These are phyloP conservation scores for Ardeotis arabs DNA, from an alignment of 2,113 vertebrate species.

Conservation along the genomic window DNA sequence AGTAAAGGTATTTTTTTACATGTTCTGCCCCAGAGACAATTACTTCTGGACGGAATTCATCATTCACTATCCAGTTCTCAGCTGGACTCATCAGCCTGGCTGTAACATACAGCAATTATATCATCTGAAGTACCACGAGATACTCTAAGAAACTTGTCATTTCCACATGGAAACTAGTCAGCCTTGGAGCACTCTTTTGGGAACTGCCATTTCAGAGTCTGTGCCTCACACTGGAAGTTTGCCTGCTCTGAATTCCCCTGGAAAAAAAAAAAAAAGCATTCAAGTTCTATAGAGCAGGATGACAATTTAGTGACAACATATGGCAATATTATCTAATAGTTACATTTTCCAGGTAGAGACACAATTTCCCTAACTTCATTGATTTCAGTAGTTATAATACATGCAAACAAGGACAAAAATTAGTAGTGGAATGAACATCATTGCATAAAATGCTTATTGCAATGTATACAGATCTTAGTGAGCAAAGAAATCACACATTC, in stretches of 20 bases:
- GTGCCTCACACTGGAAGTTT: not conserved
- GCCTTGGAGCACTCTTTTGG: not conserved
- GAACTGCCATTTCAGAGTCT: constrained; percentile 23
- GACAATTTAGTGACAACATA: not conserved
- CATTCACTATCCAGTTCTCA: not conserved
- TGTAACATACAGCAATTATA: not conserved
- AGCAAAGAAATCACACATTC: not conserved
- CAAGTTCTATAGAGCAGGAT: not conserved
- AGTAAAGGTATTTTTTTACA: not conserved
- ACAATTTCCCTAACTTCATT: not conserved
- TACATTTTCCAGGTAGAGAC: constrained; percentile 22
- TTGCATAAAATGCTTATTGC: not conserved
- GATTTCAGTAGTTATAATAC: not conserved
- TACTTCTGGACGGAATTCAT: not conserved
- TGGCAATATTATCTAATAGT: not conserved
- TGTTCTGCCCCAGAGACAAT: not conserved
- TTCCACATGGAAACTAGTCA: not conserved
- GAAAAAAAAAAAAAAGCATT: not conserved
- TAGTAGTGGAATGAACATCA: not conserved
- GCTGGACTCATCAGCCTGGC: not conserved
- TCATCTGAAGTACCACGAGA: not conserved
- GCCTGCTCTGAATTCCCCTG: not conserved
- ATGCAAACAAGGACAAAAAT: not conserved
- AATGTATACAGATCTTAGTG: not conserved
- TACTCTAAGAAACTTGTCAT: not conserved